Conservation (phyloP, 1,140 invertebrate species). For the Scaptomyza graminum region DNA sequence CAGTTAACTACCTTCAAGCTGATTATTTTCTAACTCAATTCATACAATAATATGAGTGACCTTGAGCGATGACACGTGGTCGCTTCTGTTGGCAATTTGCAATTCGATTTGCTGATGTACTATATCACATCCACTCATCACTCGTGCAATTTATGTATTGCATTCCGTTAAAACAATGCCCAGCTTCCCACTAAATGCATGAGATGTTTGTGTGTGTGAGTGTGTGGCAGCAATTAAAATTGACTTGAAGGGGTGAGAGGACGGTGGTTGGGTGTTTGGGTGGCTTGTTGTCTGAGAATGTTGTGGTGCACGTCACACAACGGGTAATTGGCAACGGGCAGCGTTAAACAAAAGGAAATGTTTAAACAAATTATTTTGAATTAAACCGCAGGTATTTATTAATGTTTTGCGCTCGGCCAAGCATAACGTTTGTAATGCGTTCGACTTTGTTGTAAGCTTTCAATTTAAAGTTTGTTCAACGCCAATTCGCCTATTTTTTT, state of each 20-base stretch:
- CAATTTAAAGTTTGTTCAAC: conserved; percentile 21
- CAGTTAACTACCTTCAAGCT: too few species aligned
- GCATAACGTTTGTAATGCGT: conserved; percentile 56
- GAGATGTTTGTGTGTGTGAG: not conserved
- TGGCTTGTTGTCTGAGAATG: conserved; percentile 56
- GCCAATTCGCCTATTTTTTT: conserved; percentile 24
- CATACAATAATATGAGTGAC: not conserved
- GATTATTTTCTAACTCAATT: too few species aligned
- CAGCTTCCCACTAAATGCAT: conserved; percentile 36
- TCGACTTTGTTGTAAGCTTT: conserved; percentile 23
- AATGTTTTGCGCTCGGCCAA: conserved; percentile 79
- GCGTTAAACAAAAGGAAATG: conserved; percentile 78
- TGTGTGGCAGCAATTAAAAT: conserved; percentile 29
- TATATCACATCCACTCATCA: conserved; percentile 17
- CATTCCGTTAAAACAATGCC: conserved; percentile 42
- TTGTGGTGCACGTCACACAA: conserved; percentile 40
- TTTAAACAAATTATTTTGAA: conserved; percentile 82
- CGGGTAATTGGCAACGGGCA: conserved; percentile 36
- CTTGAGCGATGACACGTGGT: not conserved
- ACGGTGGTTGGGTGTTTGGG: conserved; percentile 5
- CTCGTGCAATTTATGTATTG: conserved; percentile 59
- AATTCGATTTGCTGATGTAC: conserved; percentile 67
- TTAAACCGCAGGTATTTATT: conserved; percentile 82
- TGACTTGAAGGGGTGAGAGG: not conserved
- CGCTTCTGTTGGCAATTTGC: conserved; percentile 44